Conservation (phyloP, 2,113 vertebrate genomes). For the Tamias sibiricus region DNA sequence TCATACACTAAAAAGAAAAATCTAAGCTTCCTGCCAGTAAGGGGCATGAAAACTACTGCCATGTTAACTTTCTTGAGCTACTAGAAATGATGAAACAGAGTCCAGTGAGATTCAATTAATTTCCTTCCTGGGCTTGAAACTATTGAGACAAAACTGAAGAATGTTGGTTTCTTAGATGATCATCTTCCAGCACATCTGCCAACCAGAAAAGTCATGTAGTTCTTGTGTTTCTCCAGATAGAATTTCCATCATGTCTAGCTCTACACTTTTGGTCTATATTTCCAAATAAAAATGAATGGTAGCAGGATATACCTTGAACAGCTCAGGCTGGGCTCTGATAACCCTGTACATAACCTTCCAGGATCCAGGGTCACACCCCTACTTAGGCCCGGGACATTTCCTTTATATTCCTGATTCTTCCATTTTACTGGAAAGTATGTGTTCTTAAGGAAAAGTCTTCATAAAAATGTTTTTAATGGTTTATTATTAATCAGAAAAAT, state of each 20-base stretch:
- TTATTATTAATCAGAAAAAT: constrained; percentile 19
- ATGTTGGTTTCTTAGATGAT: neutral
- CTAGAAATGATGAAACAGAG: neutral
- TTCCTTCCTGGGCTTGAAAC: neutral
- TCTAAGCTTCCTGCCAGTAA: constrained; percentile 1
- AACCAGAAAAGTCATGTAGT: neutral
- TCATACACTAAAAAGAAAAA: neutral
- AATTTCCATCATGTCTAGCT: neutral
- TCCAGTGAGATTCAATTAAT: neutral
- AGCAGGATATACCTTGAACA: neutral
- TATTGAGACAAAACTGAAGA: neutral
- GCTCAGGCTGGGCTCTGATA: neutral
- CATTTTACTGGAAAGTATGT: constrained; percentile 1
- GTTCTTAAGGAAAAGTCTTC: neutral
- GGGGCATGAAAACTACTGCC: neutral
- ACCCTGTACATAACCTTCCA: neutral
- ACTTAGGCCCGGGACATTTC: neutral
- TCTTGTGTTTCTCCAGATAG: neutral
- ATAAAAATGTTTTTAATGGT: neutral
- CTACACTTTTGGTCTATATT: neutral
- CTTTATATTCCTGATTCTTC: neutral
- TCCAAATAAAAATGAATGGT: constrained; percentile 24
- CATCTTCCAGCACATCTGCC: neutral
- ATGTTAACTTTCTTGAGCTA: neutral
- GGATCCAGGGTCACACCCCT: neutral